Base-by-base conservation (phyloP, 1,140 invertebrate genomes). In the Zaprionus africanus region DNA sequence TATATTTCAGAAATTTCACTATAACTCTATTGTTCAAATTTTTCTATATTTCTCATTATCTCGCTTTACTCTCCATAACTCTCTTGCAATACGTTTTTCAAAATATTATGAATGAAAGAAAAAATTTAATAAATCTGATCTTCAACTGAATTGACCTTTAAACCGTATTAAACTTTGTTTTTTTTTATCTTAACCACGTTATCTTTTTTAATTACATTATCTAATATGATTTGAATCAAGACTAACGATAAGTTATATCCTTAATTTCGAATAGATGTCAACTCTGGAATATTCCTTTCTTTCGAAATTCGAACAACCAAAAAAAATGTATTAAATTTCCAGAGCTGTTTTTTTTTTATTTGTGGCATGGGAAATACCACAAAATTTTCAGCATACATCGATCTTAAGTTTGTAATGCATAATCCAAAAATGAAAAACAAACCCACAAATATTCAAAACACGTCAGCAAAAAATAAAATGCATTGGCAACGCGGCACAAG, bases 391-490 rank as follows among this genome's bases (percentile, higher is more conserved):
- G 19, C 19, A 51, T 51, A 22, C 11, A 22, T 51, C 19, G 19
- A 19, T 24, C 46, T 63, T 28, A 28, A 51, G n/a, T 22, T 63
- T 53, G 26, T 63, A 26, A 54, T 36, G 49, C 49, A 36, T 62
- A 74, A 61, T 57, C 49, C 65, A 64, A 67, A 36, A 61, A 65
- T 38, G 36, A 13, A 36, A 12, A 53, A 38, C 19, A 41, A 28
- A 36, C n/a, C 19, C 9, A 51, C 17, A 41, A 68, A 26, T 53
- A 60, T 38, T 28, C 46, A 43, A 69, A 74, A 74, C 65, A 70
- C 66, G 71, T 74, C 65, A 68, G 71, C 71, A 61, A 24, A 60
- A 60, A 36, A 53, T 19, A 53, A 28, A 51, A 19, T 63, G 49
- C 49, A 61, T 36, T 68, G 17, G 51, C 36, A 34, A 34, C 19